Percentiles rank a stretch among this genome's conserved stretches.
These are phyloP conservation scores for Paramormyrops kingsleyae DNA, from an alignment of 2,113 vertebrate species.

Conservation along the genomic window DNA sequence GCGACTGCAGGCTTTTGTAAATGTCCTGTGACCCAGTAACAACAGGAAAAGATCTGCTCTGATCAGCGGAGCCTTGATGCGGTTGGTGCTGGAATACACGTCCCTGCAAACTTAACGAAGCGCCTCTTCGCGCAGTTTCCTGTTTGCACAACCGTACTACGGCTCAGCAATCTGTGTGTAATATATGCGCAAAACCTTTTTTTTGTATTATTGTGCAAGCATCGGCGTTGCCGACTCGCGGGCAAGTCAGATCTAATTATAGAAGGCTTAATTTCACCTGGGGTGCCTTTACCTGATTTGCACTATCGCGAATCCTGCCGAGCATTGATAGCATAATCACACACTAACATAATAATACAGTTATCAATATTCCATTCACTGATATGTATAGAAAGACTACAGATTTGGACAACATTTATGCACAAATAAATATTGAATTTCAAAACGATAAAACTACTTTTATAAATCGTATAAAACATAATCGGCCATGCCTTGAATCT, in stretches of 20 bases:
- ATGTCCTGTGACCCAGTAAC: not conserved
- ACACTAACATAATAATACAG: not conserved
- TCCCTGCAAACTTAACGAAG: slow-evolving; percentile 2
- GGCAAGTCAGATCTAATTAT: not conserved
- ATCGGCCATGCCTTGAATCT: not conserved
- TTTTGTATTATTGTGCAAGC: not conserved
- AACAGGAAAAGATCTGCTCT: slow-evolving; percentile 2
- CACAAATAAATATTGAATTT: not conserved
- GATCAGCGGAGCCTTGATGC: not conserved
- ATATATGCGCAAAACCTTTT: not conserved
- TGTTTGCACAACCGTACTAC: not conserved
- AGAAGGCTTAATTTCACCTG: not conserved
- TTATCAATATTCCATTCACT: not conserved
- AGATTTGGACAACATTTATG: not conserved
- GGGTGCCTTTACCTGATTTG: not conserved
- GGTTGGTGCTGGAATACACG: not conserved
- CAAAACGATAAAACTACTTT: not conserved
- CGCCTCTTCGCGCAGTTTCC: not conserved
- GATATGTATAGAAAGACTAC: not conserved
- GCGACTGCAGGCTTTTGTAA: not conserved
- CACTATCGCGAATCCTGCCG: not conserved
- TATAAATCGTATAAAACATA: not conserved
- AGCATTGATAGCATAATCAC: not conserved
- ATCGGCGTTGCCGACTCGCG: not conserved
- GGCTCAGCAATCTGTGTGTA: not conserved